Evolutionary conservation across 2,113 vertebrate genomes (phyloP).

Genomic region (Gallinago jamesoni): DNA sequence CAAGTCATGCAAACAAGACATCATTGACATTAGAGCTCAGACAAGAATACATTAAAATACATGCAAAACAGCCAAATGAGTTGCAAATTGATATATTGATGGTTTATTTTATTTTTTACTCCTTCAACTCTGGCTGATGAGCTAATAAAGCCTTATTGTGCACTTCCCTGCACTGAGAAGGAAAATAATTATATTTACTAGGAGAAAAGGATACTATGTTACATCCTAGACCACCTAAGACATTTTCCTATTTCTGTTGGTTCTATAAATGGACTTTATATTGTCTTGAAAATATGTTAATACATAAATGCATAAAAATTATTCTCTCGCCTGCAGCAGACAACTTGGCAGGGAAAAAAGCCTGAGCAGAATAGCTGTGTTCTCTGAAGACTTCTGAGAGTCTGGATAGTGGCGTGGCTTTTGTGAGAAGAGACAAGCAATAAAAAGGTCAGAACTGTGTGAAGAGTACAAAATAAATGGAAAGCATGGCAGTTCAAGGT

Average conservation of each 20-base stretch:
- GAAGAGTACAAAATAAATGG: not conserved
- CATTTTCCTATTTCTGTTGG: not conserved
- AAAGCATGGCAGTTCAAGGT: not conserved
- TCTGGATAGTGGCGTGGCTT: not conserved
- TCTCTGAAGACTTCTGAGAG: not conserved
- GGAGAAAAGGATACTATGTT: not conserved
- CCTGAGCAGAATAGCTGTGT: not conserved
- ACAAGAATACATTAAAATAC: not conserved
- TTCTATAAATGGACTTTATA: not conserved
- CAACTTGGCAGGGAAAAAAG: not conserved
- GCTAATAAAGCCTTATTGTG: constrained; percentile 1
- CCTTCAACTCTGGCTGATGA: not conserved
- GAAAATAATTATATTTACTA: not conserved
- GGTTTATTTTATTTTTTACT: constrained; percentile 10
- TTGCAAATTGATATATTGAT: not conserved
- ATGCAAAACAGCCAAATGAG: not conserved
- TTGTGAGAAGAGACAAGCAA: not conserved
- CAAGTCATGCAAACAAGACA: not conserved
- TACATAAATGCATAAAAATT: not conserved
- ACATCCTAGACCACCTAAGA: not conserved
- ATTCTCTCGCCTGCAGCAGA: not conserved
- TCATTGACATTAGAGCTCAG: not conserved
- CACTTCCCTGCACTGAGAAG: not conserved
- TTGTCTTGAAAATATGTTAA: not conserved
- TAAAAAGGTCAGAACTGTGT: not conserved